phyloP scores from a whole-genome alignment of 1,140 invertebrate species.

The Drosophila malerkotliana region DNA sequence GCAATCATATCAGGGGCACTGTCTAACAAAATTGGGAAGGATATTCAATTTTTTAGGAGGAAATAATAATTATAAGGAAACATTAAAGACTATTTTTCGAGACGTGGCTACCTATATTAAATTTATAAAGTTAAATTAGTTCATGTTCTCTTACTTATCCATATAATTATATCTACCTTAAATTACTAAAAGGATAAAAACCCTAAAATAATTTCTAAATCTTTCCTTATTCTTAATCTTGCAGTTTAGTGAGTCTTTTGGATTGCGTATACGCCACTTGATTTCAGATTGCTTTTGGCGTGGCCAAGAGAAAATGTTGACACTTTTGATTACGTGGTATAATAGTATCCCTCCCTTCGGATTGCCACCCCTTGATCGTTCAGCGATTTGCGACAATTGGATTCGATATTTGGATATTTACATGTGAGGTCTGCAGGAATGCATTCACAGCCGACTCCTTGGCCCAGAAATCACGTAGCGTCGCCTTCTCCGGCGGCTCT shows the following conservation, averaged over 20 bases:
- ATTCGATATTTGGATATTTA: conserved; percentile 46
- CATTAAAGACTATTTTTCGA: too few species aligned
- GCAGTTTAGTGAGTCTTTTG: conserved; percentile 13
- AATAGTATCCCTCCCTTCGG: conserved; percentile 11
- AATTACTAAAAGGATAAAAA: background rate
- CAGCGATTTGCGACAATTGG: conserved; percentile 12
- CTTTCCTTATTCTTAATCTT: background rate
- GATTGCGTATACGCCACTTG: conserved; percentile 34
- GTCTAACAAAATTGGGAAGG: conserved; percentile 4
- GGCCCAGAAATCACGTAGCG: conserved; percentile 78
- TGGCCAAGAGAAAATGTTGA: conserved; percentile 41
- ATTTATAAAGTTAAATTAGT: too few species aligned
- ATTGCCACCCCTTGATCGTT: conserved; percentile 1
- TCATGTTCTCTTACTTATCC: too few species aligned
- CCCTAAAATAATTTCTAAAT: too few species aligned
- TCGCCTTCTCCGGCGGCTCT: conserved; percentile 60
- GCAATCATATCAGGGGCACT: conserved; percentile 35
- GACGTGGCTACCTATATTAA: too few species aligned
- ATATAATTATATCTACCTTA: too few species aligned
- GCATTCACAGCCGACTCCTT: conserved; percentile 80
- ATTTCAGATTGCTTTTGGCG: conserved; percentile 45
- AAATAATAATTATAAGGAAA: too few species aligned
- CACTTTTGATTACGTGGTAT: conserved; percentile 46
- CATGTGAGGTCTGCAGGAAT: conserved; percentile 72
- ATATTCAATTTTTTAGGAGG: background rate